Evolutionary conservation across 2,797 vertebrate genomes (phyloP), one percentile per base, ranked within the genome.

Genomic region (Lagocephalus sceleratus): DNA sequence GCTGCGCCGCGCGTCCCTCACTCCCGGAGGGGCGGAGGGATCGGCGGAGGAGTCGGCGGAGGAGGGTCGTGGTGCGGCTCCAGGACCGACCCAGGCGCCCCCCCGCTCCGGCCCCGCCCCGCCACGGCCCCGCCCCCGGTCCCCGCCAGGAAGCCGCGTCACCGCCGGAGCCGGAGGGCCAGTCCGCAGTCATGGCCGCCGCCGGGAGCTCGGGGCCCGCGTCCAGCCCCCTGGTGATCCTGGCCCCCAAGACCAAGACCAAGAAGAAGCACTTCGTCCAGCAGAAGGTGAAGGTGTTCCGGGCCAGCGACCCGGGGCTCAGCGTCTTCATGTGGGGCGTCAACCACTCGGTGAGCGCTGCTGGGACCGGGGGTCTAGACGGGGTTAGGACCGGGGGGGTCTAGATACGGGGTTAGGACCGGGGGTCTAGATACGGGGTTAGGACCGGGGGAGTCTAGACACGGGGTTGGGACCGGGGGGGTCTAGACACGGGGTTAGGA

Each of bases 221-320:
- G 26, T 89, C 92, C 52, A 89, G 87, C 26, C 87, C 90, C 6
- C 85, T 90, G 82, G 90, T 92, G 54, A 85, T 91, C 32, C 79
- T 91, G 68, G 91, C 89, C 19, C 89, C 92, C 17, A 93, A 93
- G 73, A 95, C 94, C 2, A 95, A 95, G 73, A 97, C 94, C 17
- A 97, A 98, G 75, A 96, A 96, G 91, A 97, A 96, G 29, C 94
- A 96, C 23, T 98, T 98, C 60, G 94, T 98, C 17, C 94, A 96
- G 82, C 95, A 98, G 90, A 94, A 96, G 75, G 91, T 97, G 81
- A 95, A 96, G 73, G 93, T 95, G 72, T 94, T 95, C 50, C 91
- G 93, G 51, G 93, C 94, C 20, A 94, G 94, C 48, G 92, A 96
- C 71, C 95, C 95, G 0, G 90, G 95, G 42, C 82, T 94, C 76